Base-by-base conservation (phyloP, 2,113 vertebrate species). In the Eclectus roratus region DNA sequence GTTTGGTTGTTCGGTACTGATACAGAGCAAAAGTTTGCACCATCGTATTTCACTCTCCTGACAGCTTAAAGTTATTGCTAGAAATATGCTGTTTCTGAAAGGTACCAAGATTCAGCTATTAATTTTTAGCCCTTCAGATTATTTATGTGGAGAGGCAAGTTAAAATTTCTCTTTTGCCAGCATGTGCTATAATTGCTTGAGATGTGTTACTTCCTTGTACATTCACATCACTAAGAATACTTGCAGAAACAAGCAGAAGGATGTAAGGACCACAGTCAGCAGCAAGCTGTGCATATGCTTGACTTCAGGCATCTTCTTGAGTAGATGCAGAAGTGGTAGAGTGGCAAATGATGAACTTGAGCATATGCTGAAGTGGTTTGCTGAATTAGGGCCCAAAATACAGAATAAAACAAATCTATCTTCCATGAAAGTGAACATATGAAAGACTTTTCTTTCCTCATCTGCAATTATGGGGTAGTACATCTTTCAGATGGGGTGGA, bases 251-350 rank as follows among this genome's bases (percentile, higher is more conserved):
- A 41, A 89, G 58, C 66, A 70, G 66, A 80, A 92, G 1, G 78
- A 87, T 87, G 7, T 5, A 37, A 85, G 88, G 93, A 69, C 81
- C 68, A 27, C 66, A 76, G 70, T 82, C 85, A 91, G 79, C 85
- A 82, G 63, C 14, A 66, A 47, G 70, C 78, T 91, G 85, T 87
- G 85, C 91, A 83, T 94, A 93, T 96, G 87, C 85, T 90, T 97
- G 88, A 89, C 93, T 93, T 94, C 63, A 91, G 94, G 95, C 60
- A 0, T 46, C 35, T 89, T 92, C 86, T 43, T 71, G 53, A 80
- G 58, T 73, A 77, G 74, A 89, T 91, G 71, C 39, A 5, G 53
- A 91, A 94, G 66, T 89, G 50, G 53, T 53, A 35, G 60, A 80
- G 31, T 77, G 81, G 74, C 50, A 88, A 93, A 91, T 58, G 14